Evolutionary conservation across 2,113 vertebrate species (phyloP), one percentile per base, ranked within the genome.

Genomic region (Psettodes erumei): DNA sequence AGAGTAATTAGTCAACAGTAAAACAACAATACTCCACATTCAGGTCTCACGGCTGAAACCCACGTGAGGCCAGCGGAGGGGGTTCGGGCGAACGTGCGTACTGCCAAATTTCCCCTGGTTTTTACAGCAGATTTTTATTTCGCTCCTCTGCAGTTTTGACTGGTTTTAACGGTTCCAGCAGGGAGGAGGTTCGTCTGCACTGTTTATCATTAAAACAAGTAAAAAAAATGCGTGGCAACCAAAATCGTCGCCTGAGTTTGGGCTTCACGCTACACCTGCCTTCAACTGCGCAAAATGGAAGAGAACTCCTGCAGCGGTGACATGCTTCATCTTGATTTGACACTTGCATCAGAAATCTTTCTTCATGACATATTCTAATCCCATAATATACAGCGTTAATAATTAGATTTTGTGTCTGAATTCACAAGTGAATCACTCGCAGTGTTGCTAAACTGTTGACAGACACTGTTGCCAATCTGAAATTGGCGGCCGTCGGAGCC

Each of bases 1-100:
- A 6, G 54, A 70, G 47, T 71, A 81, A 89, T 87, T 85, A 86
- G 69, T 80, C 33, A 12, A 56, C 81, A 89, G 81, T 90, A 75
- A 88, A 88, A 86, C 69, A 86, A 83, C 82, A 88, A 84, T 78
- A 72, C 61, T 78, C 58, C 70, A 83, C 75, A 85, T 79, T 89
- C 73, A 88, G 78, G 75, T 84, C 83, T 90, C 72, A 63, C 28
- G 54, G 68, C 79, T 78, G 66, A 48, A 65, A 60, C 75, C 55
- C 60, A n/a, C 58, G 72, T 75, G 85, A 89, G 82, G 86, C 75
- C 66, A n/a, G 54, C 61, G 37, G 8, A 77, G 71, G 53, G 76
- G 51, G 79, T 81, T 75, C n/a, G n/a, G 75, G 83, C 45, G 40
- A 73, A 75, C 47, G 8, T 2, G 13, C 30, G 55, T 19, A n/a